A percentile compares a stretch with the other conserved stretches of the same genome.
These are phyloP conservation scores for Anoura caudifer DNA, from an alignment of 2,113 vertebrate genomes.

Conservation along the genomic window DNA sequence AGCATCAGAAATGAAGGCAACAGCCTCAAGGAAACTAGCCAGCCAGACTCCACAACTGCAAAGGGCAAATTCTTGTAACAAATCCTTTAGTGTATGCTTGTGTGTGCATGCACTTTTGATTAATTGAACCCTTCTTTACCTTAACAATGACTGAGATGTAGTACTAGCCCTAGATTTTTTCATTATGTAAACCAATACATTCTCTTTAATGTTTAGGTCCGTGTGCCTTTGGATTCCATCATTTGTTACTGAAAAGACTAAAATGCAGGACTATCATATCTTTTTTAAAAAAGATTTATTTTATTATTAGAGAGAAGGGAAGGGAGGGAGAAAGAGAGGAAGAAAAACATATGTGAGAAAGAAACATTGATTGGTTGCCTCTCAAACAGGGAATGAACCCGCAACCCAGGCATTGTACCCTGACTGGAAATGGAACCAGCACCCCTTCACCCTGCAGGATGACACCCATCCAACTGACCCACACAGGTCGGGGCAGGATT, in stretches of 20 bases:
- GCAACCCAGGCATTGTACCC: too few species aligned
- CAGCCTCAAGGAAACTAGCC: neutral
- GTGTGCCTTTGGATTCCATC: neutral
- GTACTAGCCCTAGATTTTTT: neutral
- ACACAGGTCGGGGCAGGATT: neutral
- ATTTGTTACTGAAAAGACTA: neutral
- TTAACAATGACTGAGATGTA: neutral
- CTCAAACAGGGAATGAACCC: too few species aligned
- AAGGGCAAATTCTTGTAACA: neutral
- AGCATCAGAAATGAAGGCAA: neutral
- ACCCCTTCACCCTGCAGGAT: too few species aligned
- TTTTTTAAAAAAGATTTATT: neutral
- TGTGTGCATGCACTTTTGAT: neutral
- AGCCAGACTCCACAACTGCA: neutral
- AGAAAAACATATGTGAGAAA: too few species aligned
- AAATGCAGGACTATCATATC: neutral
- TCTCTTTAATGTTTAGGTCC: neutral
- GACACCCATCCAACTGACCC: too few species aligned
- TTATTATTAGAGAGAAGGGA: too few species aligned
- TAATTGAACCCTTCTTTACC: neutral
- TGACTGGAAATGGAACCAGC: too few species aligned
- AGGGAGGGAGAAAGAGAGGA: too few species aligned
- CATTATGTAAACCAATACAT: neutral
- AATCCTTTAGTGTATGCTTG: neutral
- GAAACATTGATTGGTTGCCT: too few species aligned